phyloP scores from a whole-genome alignment of 2,113 vertebrate species.

The Poeciliopsis occidentalis region DNA sequence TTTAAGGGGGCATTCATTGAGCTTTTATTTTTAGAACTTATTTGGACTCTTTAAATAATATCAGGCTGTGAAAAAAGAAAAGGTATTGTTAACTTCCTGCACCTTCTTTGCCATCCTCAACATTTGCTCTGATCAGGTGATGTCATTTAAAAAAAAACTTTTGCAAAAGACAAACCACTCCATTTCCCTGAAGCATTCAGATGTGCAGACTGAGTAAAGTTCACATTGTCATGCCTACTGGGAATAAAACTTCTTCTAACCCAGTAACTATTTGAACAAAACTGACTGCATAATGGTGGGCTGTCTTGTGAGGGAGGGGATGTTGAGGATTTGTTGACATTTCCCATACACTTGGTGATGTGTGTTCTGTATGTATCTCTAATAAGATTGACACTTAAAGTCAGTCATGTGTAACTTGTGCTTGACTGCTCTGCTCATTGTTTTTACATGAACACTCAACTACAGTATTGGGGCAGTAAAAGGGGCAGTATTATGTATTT shows the following conservation, averaged over 20 bases:
- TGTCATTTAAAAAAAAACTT: neutral
- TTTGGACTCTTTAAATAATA: neutral
- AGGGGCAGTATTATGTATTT: no score
- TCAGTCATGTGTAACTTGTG: conserved; percentile 25
- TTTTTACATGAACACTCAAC: neutral
- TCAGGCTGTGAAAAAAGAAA: no score
- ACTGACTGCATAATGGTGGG: conserved; percentile 51
- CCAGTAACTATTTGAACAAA: conserved; percentile 53
- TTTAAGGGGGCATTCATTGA: no score
- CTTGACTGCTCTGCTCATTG: neutral
- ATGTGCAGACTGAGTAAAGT: conserved; percentile 44
- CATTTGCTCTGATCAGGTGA: conserved; percentile 1
- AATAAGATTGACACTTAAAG: conserved; percentile 29
- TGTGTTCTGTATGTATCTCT: conserved; percentile 46
- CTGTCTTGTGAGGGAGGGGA: conserved; percentile 46
- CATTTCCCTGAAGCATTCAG: conserved; percentile 23
- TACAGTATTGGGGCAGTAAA: neutral
- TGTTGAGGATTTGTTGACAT: conserved; percentile 72
- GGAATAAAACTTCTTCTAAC: conserved; percentile 26
- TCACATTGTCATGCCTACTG: conserved; percentile 41
- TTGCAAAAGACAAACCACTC: neutral
- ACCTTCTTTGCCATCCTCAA: neutral
- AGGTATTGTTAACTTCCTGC: no score
- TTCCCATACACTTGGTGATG: conserved; percentile 74
- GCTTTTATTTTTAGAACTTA: neutral